A percentile compares a stretch with the other conserved stretches of the same genome.
These are phyloP conservation scores for Cliona cf. orientalis DNA, from an alignment of 37 sponge, comb jelly and placozoan genomes.

Conservation along the genomic window DNA sequence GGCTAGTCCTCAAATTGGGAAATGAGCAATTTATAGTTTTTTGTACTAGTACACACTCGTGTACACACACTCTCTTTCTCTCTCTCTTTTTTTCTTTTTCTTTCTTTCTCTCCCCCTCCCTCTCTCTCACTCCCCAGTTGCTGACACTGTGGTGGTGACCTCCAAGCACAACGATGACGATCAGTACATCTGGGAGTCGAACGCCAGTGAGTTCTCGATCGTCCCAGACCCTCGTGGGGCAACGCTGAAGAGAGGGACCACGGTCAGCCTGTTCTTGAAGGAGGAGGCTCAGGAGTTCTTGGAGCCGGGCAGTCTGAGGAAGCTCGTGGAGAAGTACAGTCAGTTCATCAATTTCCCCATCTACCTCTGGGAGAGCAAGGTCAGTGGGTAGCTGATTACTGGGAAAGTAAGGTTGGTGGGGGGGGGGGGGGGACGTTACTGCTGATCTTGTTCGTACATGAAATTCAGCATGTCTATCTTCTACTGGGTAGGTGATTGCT, in stretches of 20 bases:
- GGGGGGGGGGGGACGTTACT: neutral
- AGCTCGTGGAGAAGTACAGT: constrained; percentile 90
- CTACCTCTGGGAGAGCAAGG: constrained; percentile 98
- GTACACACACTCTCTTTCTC: neutral
- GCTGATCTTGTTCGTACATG: neutral
- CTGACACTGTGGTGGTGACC: constrained; percentile 97
- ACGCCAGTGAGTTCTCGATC: constrained; percentile 85
- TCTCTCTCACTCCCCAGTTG: constrained; percentile 44
- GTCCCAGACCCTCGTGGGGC: constrained; percentile 91
- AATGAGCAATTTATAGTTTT: neutral
- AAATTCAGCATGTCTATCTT: neutral
- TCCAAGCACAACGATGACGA: constrained; percentile 95
- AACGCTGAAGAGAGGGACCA: constrained; percentile 93
- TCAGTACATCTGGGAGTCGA: constrained; percentile 97
- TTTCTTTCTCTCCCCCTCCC: neutral
- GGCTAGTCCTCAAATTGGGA: too few species aligned
- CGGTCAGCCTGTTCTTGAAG: constrained; percentile 92
- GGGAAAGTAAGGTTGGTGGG: constrained; percentile 18
- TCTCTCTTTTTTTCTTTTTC: neutral
- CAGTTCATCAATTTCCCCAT: constrained; percentile 99
- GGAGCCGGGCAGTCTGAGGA: constrained; percentile 75
- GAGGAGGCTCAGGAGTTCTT: constrained; percentile 95
- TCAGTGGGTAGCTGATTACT: constrained; percentile 32
- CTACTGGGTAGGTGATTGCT: neutral
- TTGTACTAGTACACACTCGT: neutral